Percentiles rank a stretch among this genome's conserved stretches.
Conservation (phyloP, 2,797 vertebrate genomes). For the Ctenopoma kingsleyae region DNA sequence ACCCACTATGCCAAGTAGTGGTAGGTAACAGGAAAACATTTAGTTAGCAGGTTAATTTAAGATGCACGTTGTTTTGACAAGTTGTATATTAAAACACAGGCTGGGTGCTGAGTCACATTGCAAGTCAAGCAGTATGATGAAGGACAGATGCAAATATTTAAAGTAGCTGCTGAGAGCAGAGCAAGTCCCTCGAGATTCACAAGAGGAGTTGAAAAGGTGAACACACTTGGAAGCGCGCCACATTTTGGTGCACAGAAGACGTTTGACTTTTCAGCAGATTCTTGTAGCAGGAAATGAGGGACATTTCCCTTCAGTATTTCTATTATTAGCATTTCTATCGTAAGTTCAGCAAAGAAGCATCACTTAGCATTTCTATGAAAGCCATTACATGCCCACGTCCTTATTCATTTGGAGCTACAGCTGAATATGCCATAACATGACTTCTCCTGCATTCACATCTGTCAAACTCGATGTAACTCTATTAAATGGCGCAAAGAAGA, state of each 20-base stretch:
- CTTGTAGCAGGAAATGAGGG: conserved; percentile 9
- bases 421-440: conserved; percentile 37
- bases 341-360: conserved; percentile 25
- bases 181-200: not conserved
- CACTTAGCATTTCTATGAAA: conserved; percentile 47
- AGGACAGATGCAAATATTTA: conserved; percentile 26
- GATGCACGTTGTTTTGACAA: conserved; percentile 22
- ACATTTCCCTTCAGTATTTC: conserved; percentile 10
- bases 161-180: conserved; percentile 3
- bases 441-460: conserved; percentile 35
- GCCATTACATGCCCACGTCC: conserved; percentile 19
- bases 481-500: conserved; percentile 31
- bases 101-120: not conserved
- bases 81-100: not conserved
- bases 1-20: not conserved
- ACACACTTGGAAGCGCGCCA: conserved; percentile 13
- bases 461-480: conserved; percentile 46
- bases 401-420: conserved; percentile 26
- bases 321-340: conserved; percentile 24
- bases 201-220: conserved; percentile 44
- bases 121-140: not conserved
- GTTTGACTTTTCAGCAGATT: conserved; percentile 43
- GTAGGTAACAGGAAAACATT: not conserved
- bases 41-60: not conserved
- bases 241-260: conserved; percentile 6